Conservation (phyloP, 2,797 vertebrate genomes). For the Pyrocephalus nanus region DNA sequence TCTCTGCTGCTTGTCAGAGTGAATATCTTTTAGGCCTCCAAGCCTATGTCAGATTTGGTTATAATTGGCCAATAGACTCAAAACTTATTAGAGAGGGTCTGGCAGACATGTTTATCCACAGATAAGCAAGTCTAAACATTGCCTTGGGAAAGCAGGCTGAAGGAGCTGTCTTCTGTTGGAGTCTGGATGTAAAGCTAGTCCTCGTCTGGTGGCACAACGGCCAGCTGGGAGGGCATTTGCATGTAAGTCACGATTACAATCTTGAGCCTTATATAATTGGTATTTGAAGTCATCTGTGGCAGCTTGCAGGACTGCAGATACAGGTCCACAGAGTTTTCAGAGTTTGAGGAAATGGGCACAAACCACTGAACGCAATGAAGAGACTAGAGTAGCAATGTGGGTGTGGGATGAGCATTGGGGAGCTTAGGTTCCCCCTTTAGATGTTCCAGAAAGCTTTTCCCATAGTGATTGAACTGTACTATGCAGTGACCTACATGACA, state of each 20-base stretch:
- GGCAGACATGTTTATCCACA: not conserved
- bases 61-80: conserved; percentile 25
- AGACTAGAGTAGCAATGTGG: not conserved
- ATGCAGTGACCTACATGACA: not conserved
- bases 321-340: not conserved
- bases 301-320: not conserved
- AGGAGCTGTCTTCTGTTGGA: not conserved
- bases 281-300: not conserved
- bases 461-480: not conserved
- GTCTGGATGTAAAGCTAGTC: not conserved
- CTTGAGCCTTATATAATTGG: not conserved
- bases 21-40: not conserved
- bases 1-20: not conserved
- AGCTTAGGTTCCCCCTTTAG: fast-evolving
- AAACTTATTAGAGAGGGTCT: not conserved
- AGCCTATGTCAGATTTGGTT: not conserved
- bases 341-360: not conserved
- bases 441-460: not conserved
- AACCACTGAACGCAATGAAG: not conserved
- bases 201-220: not conserved
- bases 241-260: not conserved
- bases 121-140: conserved; percentile 47
- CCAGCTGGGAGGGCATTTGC: not conserved
- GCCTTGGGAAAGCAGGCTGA: conserved; percentile 17
- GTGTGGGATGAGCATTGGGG: not conserved